phyloP scores from a whole-genome alignment of 2,797 vertebrate species.

The Atherinosoma microstoma region DNA sequence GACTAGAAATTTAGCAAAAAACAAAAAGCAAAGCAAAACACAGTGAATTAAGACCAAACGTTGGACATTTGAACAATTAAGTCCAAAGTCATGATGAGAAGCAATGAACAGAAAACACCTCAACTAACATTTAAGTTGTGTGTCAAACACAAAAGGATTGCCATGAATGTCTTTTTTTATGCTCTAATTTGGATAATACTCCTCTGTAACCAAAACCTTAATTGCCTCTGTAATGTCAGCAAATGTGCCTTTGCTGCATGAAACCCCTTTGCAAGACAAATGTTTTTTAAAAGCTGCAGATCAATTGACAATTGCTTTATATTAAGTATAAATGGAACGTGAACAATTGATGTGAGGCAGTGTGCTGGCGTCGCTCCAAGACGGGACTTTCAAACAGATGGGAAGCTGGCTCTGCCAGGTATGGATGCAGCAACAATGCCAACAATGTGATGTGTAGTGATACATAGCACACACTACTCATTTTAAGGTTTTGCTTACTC shows the following conservation, averaged over 20 bases:
- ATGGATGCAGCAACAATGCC: constrained; percentile 72
- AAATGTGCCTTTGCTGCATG: constrained; percentile 31
- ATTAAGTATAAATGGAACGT: constrained; percentile 55
- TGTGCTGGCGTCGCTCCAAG: constrained; percentile 69
- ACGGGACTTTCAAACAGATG: constrained; percentile 78
- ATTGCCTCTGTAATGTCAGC: constrained; percentile 30
- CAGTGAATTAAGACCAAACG: constrained; percentile 7
- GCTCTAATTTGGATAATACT: constrained; percentile 32
- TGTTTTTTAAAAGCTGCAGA: constrained; percentile 51
- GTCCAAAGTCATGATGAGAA: constrained; percentile 19
- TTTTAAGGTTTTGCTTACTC: constrained; percentile 30
- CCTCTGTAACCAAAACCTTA: constrained; percentile 20
- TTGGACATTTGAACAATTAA: constrained; percentile 10
- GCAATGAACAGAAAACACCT: not conserved
- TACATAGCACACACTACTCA: constrained; percentile 26
- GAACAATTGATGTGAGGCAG: constrained; percentile 67
- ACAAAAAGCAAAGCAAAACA: constrained; percentile 1
- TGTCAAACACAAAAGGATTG: constrained; percentile 14
- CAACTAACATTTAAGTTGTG: not conserved
- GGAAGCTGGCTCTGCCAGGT: constrained; percentile 70
- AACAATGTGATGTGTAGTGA: constrained; percentile 43
- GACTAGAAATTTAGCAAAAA: not conserved
- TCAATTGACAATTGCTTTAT: constrained; percentile 64
- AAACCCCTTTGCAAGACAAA: constrained; percentile 41
- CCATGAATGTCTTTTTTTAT: constrained; percentile 8